Percentiles rank a stretch among this genome's conserved stretches.
Evolutionary conservation across 2,888 invertebrate genomes (phyloP).

Genomic region (Drosophila macrospina): DNA sequence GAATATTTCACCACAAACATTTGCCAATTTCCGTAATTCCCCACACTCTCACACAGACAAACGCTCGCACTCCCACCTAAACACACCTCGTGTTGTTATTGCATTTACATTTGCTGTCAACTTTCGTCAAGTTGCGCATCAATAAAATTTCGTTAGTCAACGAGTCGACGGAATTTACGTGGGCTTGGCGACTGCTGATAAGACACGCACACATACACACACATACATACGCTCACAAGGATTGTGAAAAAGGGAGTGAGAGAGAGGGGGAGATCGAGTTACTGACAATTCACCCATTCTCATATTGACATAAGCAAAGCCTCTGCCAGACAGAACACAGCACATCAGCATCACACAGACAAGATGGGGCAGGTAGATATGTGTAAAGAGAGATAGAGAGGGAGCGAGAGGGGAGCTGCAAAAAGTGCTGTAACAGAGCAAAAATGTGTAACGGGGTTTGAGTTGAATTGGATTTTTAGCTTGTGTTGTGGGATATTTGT

Average conservation of each 20-base stretch:
- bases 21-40: slow-evolving; percentile 37
- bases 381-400: neutral
- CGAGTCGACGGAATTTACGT: slow-evolving; percentile 44
- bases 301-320: slow-evolving; percentile 68
- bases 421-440: slow-evolving; percentile 54
- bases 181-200: slow-evolving; percentile 64
- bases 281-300: slow-evolving; percentile 37
- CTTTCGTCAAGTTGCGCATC: slow-evolving; percentile 55
- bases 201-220: slow-evolving; percentile 42
- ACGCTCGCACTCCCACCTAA: neutral
- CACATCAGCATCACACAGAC: slow-evolving; percentile 28
- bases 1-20: slow-evolving; percentile 39
- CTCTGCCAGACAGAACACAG: slow-evolving; percentile 32
- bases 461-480: slow-evolving; percentile 6
- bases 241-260: neutral
- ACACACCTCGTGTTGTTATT: slow-evolving; percentile 19
- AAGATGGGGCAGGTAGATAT: neutral
- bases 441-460: slow-evolving; percentile 36
- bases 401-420: neutral
- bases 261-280: neutral
- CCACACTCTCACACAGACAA: slow-evolving; percentile 1
- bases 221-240: slow-evolving; percentile 4
- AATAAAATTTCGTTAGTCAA: slow-evolving; percentile 54
- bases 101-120: slow-evolving; percentile 49
- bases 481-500: slow-evolving; percentile 4